phyloP scores from a whole-genome alignment of 2,888 invertebrate genomes.

The Pogonocherus hispidulus region DNA sequence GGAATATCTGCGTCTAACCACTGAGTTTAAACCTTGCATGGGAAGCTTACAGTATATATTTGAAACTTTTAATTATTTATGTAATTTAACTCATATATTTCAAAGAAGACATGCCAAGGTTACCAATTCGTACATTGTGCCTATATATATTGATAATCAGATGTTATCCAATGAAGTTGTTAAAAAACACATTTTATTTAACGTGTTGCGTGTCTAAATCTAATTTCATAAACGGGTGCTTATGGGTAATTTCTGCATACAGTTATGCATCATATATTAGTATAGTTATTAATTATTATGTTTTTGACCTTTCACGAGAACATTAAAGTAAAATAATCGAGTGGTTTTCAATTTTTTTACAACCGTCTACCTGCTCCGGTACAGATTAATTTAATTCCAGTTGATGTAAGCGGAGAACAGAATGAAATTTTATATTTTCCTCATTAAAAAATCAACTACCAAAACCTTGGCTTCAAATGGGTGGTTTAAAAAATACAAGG shows the following conservation, averaged over 20 bases:
- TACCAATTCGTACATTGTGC: background rate
- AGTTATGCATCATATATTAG: too few relatives aligned
- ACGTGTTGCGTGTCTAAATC: too few relatives aligned
- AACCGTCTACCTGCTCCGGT: background rate
- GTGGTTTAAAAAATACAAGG: slow-evolving; percentile 8
- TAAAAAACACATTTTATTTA: too few relatives aligned
- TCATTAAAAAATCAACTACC: slow-evolving; percentile 1
- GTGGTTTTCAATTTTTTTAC: background rate
- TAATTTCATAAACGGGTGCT: too few relatives aligned
- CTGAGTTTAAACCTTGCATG: too few relatives aligned
- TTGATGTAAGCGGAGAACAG: slow-evolving; percentile 2
- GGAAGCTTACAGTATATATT: background rate
- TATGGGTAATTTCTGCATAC: too few relatives aligned
- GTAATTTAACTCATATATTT: background rate
- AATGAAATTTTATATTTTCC: slow-evolving; percentile 1
- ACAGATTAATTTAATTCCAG: background rate
- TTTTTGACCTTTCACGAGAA: slow-evolving; percentile 2
- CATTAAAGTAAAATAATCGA: background rate
- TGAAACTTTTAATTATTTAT: background rate
- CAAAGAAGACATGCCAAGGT: background rate
- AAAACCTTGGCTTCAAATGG: background rate
- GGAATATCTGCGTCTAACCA: too few relatives aligned
- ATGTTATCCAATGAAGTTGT: background rate
- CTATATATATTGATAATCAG: background rate
- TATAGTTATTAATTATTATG: background rate